These are phyloP conservation scores for Dipus sagitta DNA, from an alignment of 2,797 vertebrate genomes.

Conservation along the genomic window DNA sequence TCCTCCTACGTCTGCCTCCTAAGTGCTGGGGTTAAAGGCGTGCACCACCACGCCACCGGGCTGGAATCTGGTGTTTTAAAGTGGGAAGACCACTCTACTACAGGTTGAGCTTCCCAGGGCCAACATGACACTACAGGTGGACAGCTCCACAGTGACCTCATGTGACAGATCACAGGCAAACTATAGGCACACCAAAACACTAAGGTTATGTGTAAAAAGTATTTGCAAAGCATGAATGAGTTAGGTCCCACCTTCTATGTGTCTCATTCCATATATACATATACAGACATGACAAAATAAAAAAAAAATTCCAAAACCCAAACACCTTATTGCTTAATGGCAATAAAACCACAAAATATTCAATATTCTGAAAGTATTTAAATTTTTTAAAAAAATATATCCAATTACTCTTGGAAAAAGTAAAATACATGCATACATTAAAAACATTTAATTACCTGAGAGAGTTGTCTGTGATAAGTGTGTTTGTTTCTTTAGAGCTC, in stretches of 20 bases:
- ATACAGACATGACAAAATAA: too few species aligned
- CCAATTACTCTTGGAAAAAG: slow-evolving; percentile 58
- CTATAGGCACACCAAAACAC: not conserved
- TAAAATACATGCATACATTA: slow-evolving; percentile 44
- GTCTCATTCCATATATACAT: not conserved
- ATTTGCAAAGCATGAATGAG: not conserved
- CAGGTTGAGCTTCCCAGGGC: not conserved
- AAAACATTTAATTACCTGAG: slow-evolving; percentile 90
- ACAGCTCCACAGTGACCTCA: not conserved
- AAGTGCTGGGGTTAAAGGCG: too few species aligned
- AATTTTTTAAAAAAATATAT: slow-evolving; percentile 54
- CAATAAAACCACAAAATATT: slow-evolving; percentile 61
- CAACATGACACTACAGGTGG: not conserved
- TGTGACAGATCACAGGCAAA: not conserved
- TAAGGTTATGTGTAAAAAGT: not conserved
- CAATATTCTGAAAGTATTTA: slow-evolving; percentile 54
- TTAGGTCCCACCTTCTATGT: not conserved
- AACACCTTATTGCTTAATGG: slow-evolving; percentile 28
- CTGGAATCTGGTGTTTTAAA: slow-evolving; percentile 11
- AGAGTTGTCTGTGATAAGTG: slow-evolving; percentile 89
- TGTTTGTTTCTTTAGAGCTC: slow-evolving; percentile 92
- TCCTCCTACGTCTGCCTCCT: too few species aligned
- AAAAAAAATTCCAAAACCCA: not conserved
- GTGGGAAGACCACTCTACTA: slow-evolving; percentile 21
- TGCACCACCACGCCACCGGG: too few species aligned